Evolutionary conservation across 2,113 vertebrate species (phyloP), one percentile per base, ranked within the genome.

Genomic region (Sclerurus mexicanus): DNA sequence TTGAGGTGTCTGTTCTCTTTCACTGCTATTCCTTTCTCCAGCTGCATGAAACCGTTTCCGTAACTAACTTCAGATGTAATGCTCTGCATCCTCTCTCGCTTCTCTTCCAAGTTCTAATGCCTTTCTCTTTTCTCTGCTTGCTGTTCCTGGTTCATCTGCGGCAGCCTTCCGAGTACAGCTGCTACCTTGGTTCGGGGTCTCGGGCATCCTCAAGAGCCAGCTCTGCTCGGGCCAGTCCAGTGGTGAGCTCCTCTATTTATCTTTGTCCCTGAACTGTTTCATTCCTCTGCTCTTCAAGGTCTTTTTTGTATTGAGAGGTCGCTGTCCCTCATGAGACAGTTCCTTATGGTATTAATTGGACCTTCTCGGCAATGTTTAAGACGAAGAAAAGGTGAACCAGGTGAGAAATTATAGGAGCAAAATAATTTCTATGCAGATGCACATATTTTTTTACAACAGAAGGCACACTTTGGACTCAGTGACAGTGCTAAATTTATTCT

Each of bases 221-320:
- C 94, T 99, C 99, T 28, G 99, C 99, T 62, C 98, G 99, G n/a
- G 99, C 99, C 93, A 99, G 99, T 97, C 99, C 99, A 16, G 99
- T 99, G 99, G 99, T 99, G 98, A 99, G 99, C 98, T 84, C 52
- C 33, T 87, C 60, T 89, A 4, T 73, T 90, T 73, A 86, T 25
- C 46, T 85, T 91, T 86, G 30, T 71, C 8, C 22, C 13, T 50
- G 14, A 53, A 19, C 33, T 64, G 4, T 60, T 86, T 79, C 75
- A 71, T 83, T 89, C 24, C 37, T 42, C 67, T 89, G 50, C 62
- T 74, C 49, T 47, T 66, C 39, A 19, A 19, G 14, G 40, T 35
- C 7, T 31, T 10, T 72, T n/a, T 44, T 9, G 9, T 58, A 12
- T 46, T 47, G 35, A 40, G 63, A 52, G 18, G 37, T 44, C 39